Evolutionary conservation across 2,797 vertebrate genomes (phyloP).

Genomic region (Poecile montanus): DNA sequence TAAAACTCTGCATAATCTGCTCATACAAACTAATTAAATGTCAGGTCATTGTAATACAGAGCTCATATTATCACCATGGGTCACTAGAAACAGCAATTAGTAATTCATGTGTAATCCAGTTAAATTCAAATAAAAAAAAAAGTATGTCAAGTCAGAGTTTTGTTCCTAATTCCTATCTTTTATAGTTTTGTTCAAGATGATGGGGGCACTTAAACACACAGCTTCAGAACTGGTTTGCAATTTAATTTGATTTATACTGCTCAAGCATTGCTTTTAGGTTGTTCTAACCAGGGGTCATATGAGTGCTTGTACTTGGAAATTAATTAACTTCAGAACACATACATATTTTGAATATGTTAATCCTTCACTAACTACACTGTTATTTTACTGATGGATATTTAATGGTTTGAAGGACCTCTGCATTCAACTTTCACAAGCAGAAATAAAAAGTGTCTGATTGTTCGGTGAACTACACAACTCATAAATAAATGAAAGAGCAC

Average conservation of each 20-base stretch:
- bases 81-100: constrained; percentile 76
- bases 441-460: not conserved
- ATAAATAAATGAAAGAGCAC: not conserved
- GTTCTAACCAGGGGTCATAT: constrained; percentile 23
- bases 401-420: constrained; percentile 6
- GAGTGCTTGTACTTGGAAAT: constrained; percentile 32
- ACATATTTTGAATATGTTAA: constrained; percentile 38
- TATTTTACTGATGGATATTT: not conserved
- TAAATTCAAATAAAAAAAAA: constrained; percentile 71
- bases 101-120: constrained; percentile 71
- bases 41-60: constrained; percentile 74
- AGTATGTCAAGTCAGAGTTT: constrained; percentile 62
- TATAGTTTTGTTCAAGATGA: constrained; percentile 66
- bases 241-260: constrained; percentile 23
- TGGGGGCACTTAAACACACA: constrained; percentile 1
- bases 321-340: constrained; percentile 25
- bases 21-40: constrained; percentile 76
- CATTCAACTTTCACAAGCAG: not conserved
- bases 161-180: constrained; percentile 65
- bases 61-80: constrained; percentile 68
- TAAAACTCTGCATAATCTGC: constrained; percentile 75
- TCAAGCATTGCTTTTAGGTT: constrained; percentile 13
- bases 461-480: not conserved
- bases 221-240: constrained; percentile 10
- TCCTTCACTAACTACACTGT: not conserved